phyloP scores from a whole-genome alignment of 92 coral and sea anemone species.

The Heteractis magnifica region DNA sequence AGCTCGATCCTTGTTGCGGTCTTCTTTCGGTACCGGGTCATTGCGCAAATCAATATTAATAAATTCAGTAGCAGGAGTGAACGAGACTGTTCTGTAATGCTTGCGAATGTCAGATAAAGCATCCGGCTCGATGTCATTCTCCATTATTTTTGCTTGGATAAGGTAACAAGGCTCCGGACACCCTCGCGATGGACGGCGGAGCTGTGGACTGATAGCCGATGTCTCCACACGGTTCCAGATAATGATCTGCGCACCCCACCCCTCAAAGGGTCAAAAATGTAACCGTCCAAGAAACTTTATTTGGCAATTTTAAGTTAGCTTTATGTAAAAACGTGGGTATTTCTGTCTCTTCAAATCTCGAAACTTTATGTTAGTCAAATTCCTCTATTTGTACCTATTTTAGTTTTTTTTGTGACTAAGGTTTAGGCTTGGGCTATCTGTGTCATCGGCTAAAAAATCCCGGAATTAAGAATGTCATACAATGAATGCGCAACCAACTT shows the following conservation, averaged over 20 bases:
- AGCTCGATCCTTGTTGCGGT: constrained; percentile 33
- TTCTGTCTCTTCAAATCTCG: not conserved
- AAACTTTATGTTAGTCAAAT: too few species aligned
- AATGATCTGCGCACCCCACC: constrained; percentile 1
- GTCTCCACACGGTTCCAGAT: constrained; percentile 20
- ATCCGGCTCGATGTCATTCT: constrained; percentile 10
- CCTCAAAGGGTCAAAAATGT: constrained; percentile 4
- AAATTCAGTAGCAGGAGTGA: constrained; percentile 53
- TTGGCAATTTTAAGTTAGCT: too few species aligned
- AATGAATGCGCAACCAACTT: too few species aligned
- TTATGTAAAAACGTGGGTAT: not conserved
- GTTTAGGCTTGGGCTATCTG: not conserved
- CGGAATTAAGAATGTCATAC: not conserved
- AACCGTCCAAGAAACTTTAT: not conserved
- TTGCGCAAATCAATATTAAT: constrained; percentile 64
- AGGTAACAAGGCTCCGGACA: not conserved
- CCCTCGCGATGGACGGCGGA: not conserved
- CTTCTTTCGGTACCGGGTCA: constrained; percentile 37
- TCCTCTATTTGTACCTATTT: too few species aligned
- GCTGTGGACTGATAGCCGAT: not conserved
- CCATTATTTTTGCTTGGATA: constrained; percentile 5
- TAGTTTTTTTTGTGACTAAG: too few species aligned
- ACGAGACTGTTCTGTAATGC: constrained; percentile 60
- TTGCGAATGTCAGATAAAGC: constrained; percentile 39
- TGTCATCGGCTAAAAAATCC: not conserved